phyloP scores from a whole-genome alignment of 1,140 invertebrate genomes.

The Drosophila lowei region DNA sequence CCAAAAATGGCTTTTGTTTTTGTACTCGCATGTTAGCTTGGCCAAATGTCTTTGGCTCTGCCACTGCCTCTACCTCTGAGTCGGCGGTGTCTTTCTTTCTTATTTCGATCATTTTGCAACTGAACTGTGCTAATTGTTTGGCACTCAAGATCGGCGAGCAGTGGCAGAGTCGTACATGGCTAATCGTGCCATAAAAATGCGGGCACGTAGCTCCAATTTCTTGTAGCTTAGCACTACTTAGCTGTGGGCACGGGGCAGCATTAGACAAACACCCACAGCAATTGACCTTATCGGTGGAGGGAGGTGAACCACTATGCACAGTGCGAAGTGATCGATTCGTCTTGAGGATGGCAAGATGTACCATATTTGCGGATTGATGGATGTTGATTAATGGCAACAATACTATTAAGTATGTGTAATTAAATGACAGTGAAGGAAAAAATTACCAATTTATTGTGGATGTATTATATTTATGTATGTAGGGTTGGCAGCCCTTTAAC shows the following conservation, averaged over 20 bases:
- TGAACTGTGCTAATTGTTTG: conserved; percentile 71
- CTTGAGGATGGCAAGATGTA: conserved; percentile 13
- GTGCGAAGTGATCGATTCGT: conserved; percentile 32
- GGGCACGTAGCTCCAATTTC: conserved; percentile 56
- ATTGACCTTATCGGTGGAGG: conserved; percentile 54
- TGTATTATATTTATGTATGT: no score
- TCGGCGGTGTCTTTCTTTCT: conserved; percentile 2
- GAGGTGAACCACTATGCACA: conserved; percentile 30
- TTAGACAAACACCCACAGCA: conserved; percentile 50
- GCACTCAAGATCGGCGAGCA: conserved; percentile 53
- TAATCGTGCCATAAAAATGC: conserved; percentile 67
- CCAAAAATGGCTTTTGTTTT: conserved; percentile 53
- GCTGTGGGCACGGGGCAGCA: conserved; percentile 23
- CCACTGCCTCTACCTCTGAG: no score
- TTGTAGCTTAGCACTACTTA: conserved; percentile 63
- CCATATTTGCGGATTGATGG: conserved; percentile 8
- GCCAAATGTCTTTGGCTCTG: neutral
- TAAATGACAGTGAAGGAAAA: no score
- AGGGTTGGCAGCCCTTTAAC: no score
- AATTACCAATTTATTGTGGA: no score
- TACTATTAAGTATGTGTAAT: no score
- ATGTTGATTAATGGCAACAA: conserved; percentile 25
- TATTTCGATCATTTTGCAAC: conserved; percentile 39
- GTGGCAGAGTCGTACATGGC: conserved; percentile 45
- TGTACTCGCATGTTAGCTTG: conserved; percentile 26